Conservation (phyloP, 2,888 invertebrate species). For the Prostheceraeus crozeri region DNA sequence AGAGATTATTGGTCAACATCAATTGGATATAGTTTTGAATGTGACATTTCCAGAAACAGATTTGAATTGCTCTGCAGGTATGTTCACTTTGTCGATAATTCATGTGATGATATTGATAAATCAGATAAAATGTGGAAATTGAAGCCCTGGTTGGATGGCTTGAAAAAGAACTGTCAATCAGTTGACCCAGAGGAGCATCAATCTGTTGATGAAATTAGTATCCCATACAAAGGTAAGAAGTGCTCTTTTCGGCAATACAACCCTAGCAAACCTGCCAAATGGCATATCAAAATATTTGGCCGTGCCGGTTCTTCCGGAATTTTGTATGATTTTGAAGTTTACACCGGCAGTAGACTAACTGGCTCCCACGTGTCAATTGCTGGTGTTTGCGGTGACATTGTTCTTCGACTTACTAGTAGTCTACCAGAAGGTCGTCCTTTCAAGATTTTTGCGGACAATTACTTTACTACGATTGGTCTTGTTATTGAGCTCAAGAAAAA, state of each 20-base stretch:
- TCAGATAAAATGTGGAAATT: slow-evolving; percentile 37
- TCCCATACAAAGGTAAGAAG: slow-evolving; percentile 38
- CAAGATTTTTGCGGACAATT: slow-evolving; percentile 33
- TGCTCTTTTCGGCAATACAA: slow-evolving; percentile 37
- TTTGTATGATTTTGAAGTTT: slow-evolving; percentile 39
- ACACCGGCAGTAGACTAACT: slow-evolving; percentile 28
- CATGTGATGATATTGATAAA: slow-evolving; percentile 14
- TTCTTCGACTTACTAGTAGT: not conserved
- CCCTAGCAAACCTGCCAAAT: slow-evolving; percentile 39
- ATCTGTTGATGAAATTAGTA: slow-evolving; percentile 39
- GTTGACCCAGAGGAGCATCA: slow-evolving; percentile 36
- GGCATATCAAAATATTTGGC: slow-evolving; percentile 38
- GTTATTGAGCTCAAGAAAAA: not conserved
- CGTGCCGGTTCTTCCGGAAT: slow-evolving; percentile 34
- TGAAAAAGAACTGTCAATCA: slow-evolving; percentile 34
- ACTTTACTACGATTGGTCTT: slow-evolving; percentile 17
- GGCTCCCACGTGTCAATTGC: not conserved
- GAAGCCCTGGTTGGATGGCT: slow-evolving; percentile 37
- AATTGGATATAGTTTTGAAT: slow-evolving; percentile 27
- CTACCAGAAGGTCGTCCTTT: slow-evolving; percentile 12
- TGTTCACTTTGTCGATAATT: slow-evolving; percentile 41
- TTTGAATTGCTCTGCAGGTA: slow-evolving; percentile 38
- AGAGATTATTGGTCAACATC: slow-evolving; percentile 1
- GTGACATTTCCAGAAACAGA: slow-evolving; percentile 24
- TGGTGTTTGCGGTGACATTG: slow-evolving; percentile 10